Percentiles rank a stretch among this genome's conserved stretches.
Evolutionary conservation across 2,797 vertebrate genomes (phyloP).

Genomic region (Diplodus puntazzo): DNA sequence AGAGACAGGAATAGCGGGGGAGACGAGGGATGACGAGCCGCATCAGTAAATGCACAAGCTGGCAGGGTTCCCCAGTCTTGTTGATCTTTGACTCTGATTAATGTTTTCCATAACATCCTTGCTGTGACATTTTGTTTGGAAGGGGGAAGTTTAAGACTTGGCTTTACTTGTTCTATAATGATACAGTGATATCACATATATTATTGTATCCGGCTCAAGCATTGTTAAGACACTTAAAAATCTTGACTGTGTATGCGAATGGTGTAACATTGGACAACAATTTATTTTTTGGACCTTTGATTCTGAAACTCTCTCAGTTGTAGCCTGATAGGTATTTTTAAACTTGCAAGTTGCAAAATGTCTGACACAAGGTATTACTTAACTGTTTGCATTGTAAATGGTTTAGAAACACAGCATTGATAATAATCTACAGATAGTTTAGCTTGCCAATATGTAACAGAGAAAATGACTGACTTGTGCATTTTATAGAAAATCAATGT

Average conservation of each 20-base stretch:
- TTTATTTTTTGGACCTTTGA: neutral
- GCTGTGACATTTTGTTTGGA: neutral
- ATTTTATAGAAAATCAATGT: conserved; percentile 12
- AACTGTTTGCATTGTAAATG: neutral
- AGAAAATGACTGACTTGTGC: neutral
- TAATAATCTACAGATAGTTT: neutral
- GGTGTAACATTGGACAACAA: neutral
- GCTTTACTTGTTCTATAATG: neutral
- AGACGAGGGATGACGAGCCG: too few relatives aligned
- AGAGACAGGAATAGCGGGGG: too few relatives aligned
- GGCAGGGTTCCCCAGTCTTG: too few relatives aligned
- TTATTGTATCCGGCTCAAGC: neutral
- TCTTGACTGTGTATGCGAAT: neutral
- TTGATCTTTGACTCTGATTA: neutral
- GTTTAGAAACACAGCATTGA: neutral
- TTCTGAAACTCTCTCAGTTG: neutral
- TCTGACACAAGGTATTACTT: neutral
- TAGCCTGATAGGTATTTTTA: neutral
- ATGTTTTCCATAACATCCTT: neutral
- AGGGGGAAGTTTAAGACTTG: neutral
- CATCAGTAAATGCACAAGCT: too few relatives aligned
- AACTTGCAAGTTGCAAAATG: neutral
- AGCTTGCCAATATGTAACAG: neutral
- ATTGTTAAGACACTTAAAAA: neutral
- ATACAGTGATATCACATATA: neutral